Base-by-base conservation (phyloP, 2,888 invertebrate species). In the Bombylius major region DNA sequence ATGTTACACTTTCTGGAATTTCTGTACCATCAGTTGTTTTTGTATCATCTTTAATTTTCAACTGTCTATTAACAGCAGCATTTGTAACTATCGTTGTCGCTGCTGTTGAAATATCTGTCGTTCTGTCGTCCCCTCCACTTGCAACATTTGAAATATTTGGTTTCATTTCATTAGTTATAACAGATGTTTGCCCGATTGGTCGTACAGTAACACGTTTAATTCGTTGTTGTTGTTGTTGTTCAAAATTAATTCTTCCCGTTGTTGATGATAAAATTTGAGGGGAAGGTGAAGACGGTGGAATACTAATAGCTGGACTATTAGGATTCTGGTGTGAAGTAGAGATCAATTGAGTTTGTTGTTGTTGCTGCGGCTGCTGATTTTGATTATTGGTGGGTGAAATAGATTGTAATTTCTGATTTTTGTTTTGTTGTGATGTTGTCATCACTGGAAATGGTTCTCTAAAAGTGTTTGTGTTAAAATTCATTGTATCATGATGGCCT, bases 1-100 rank as follows among this genome's bases (percentile, higher is more conserved):
- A 83, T 1, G 82, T 82, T 5, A 84, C 83, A 65, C 81, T 82
- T 63, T 83, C 83, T 0, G 82, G 82, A 61, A 82, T 81, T 68
- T 83, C 82, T 47, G 79, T 75, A 60, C 11, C 4, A 11, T 73
- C 76, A 4, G 72, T n/a, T 4, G 47, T 14, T 51, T 56, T 56
- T 12, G 53, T 36, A 31, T 51, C 55, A 7, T 58, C 56, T 31
- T 57, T 59, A 12, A 47, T n/a, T 51, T 55, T 59, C 31, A 49
- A 44, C 51, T 55, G 67, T 59, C 64, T 64, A 52, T 61, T 55
- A 56, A 59, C 65, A 54, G 62, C 56, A 56, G 60, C 65, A 54
- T 61, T 67, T 61, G 56, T 64, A 52, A 61, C 64, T 49, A 63
- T 62, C 56, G 64, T 55, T 47, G 58, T 60, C 59, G 65, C 63